Percentiles rank a stretch among this genome's conserved stretches.
phyloP scores from a whole-genome alignment of 2,113 vertebrate genomes.

The Bubo scandiacus region DNA sequence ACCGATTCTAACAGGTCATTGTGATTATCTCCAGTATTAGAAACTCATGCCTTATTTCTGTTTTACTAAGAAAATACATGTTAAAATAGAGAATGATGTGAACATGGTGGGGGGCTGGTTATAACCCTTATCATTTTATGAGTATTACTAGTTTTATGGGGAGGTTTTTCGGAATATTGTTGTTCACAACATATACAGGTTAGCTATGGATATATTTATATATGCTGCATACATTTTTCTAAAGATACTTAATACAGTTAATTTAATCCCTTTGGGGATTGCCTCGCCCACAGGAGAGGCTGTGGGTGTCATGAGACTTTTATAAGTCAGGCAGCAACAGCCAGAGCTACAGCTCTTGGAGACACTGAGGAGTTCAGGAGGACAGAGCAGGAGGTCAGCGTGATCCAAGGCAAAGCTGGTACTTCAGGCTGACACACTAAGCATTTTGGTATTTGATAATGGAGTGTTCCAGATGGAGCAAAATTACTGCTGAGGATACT shows the following conservation, averaged over 20 bases:
- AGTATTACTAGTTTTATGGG: not conserved
- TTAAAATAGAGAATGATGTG: not conserved
- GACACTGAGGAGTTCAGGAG: not conserved
- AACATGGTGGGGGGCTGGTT: not conserved
- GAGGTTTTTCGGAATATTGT: not conserved
- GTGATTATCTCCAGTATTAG: not conserved
- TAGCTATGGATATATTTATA: not conserved
- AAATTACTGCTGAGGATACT: not conserved
- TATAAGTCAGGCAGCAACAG: not conserved
- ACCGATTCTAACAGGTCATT: not conserved
- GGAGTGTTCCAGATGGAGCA: not conserved
- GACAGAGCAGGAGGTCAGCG: not conserved
- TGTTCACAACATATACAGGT: not conserved
- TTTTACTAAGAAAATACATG: not conserved
- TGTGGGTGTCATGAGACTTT: not conserved
- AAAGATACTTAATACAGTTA: not conserved
- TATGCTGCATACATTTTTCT: not conserved
- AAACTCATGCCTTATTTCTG: not conserved
- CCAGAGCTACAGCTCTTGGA: not conserved
- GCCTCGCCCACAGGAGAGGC: not conserved
- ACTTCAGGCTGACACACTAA: not conserved
- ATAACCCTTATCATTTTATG: not conserved
- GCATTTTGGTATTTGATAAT: not conserved
- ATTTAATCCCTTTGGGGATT: not conserved
- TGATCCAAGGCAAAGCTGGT: not conserved